Evolutionary conservation across 1,140 invertebrate species (phyloP), one percentile per base, ranked within the genome.

Genomic region (Cydia strobilella): DNA sequence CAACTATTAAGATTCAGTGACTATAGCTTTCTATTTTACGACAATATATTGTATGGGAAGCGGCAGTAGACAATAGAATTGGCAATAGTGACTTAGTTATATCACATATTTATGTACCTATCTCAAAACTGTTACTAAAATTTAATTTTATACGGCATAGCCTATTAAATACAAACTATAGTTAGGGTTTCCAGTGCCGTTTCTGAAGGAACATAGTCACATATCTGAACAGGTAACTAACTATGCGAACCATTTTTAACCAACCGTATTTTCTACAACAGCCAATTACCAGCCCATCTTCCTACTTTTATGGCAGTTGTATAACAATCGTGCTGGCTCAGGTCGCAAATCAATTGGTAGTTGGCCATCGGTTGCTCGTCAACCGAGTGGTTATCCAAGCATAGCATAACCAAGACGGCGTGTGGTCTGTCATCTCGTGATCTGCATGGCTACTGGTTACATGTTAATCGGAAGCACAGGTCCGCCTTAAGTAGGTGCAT

Each of bases 241-340:
- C 42, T 10, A 35, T 35, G 13, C 12, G 42, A 45, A 45, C 42
- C 12, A 45, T 45, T 45, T 45, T 45, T 45, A 45, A 0, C 42
- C 13, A 10, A 45, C 23, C 9, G 18, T 23, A 59, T 59, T 59
- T 6, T 18, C 20, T 23, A 59, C 7, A 59, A 59, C 20, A 23
- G 7, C 18, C 9, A 59, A 59, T 59, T 59, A 23, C 20, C 20
- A 59, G 20, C 54, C 20, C 54, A 59, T 59, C 54, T 59, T 59
- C 54, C 54, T 59, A 59, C 54, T 20, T 59, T 59, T 59, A 59
- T 59, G 54, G 54, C 54, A 59, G 54, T 59, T 59, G 20, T 59
- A 59, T 23, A 59, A 59, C 54, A 59, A 23, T 23, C 54, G 54
- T 59, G 54, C 15, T 23, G 20, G 54, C 54, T 59, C 18, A 23